phyloP scores from a whole-genome alignment of 1,140 invertebrate genomes.

The Elymnias hypermnestra region DNA sequence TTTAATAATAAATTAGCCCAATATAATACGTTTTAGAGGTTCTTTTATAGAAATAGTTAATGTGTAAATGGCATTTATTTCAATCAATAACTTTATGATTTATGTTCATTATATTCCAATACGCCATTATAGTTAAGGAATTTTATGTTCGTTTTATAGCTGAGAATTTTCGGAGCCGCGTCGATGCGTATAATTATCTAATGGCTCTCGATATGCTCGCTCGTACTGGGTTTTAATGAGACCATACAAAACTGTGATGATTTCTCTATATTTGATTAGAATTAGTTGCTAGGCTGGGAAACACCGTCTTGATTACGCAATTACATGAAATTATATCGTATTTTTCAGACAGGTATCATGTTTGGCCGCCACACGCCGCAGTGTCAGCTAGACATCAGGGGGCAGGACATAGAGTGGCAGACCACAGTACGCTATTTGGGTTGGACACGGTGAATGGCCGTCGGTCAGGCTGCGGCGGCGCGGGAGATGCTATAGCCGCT shows the following conservation, averaged over 20 bases:
- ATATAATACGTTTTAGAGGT: slow-evolving; percentile 37
- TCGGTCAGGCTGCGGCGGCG: too few species aligned
- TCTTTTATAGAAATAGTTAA: slow-evolving; percentile 46
- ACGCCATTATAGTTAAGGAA: slow-evolving; percentile 25
- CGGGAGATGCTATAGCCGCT: too few species aligned
- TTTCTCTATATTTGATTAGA: background rate
- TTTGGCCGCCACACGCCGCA: too few species aligned
- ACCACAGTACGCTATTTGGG: too few species aligned
- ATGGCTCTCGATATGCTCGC: background rate
- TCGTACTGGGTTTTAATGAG: too few species aligned
- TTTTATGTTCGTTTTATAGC: slow-evolving; percentile 35
- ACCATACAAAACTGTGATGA: background rate
- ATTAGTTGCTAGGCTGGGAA: background rate
- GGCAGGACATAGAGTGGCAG: too few species aligned
- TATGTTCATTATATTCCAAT: slow-evolving; percentile 39
- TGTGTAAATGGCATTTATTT: slow-evolving; percentile 43
- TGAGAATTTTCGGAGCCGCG: slow-evolving; percentile 16
- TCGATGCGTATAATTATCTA: slow-evolving; percentile 13
- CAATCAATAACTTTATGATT: slow-evolving; percentile 47
- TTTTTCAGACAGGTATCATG: too few species aligned
- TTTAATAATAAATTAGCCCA: slow-evolving; percentile 65
- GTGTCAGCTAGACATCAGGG: too few species aligned
- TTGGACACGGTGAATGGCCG: too few species aligned
- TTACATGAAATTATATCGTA: too few species aligned
- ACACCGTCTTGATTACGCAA: too few species aligned